A percentile compares a stretch with the other conserved stretches of the same genome.
Conservation (phyloP, 1,140 invertebrate genomes). For the Capitella teleta region DNA sequence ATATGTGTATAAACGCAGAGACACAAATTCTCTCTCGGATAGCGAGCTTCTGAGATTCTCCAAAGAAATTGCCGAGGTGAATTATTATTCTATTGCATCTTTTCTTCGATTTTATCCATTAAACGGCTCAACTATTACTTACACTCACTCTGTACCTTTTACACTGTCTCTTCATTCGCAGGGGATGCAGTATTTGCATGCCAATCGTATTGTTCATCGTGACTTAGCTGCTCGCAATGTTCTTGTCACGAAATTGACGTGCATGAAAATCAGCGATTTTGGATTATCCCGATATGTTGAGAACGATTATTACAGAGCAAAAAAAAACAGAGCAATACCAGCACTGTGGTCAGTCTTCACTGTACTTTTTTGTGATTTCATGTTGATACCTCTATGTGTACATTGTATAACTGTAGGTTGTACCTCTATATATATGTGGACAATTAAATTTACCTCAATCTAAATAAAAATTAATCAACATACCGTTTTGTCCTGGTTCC, state of each 20-base stretch:
- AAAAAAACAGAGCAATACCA: conserved; percentile 9
- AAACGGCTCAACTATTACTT: not conserved
- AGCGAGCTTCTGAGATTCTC: conserved; percentile 8
- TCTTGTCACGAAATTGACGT: conserved; percentile 9
- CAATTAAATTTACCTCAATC: not conserved
- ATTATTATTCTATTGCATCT: not conserved
- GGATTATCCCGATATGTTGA: conserved; percentile 13
- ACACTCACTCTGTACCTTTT: not conserved
- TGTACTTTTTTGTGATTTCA: too few relatives aligned
- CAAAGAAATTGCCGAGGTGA: conserved; percentile 10
- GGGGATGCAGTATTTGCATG: conserved; percentile 20
- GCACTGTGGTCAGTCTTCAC: conserved; percentile 5
- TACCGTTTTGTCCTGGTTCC: not conserved
- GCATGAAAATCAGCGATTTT: conserved; percentile 16
- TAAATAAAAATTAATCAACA: not conserved
- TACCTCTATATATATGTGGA: not conserved
- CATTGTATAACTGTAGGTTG: not conserved
- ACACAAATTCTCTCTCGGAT: not conserved
- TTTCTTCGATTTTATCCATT: not conserved
- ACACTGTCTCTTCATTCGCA: not conserved
- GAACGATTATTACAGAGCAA: conserved; percentile 17
- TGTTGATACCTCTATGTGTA: not conserved
- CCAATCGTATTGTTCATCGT: conserved; percentile 13
- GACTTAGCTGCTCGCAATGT: conserved; percentile 16
- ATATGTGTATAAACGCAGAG: conserved; percentile 5